Conservation (phyloP, 2,797 vertebrate genomes). For the Acanthiza pusilla region DNA sequence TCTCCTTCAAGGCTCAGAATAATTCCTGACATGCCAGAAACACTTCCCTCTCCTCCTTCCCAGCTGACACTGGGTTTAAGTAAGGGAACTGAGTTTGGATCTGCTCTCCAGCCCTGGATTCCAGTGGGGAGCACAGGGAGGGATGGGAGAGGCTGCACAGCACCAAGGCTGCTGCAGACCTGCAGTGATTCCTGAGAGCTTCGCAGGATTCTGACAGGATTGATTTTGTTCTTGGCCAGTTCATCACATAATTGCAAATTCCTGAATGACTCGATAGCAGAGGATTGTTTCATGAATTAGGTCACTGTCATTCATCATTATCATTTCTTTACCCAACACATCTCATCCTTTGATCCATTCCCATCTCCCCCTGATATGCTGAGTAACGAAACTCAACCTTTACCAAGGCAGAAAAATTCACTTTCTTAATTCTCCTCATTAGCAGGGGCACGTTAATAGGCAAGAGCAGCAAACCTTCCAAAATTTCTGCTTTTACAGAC, state of each 20-base stretch:
- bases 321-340: slow-evolving; percentile 38
- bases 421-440: neutral
- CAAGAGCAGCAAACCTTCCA: neutral
- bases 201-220: slow-evolving; percentile 28
- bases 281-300: slow-evolving; percentile 57
- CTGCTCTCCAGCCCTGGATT: neutral
- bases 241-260: slow-evolving; percentile 61
- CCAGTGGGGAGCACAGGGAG: neutral
- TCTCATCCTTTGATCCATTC: slow-evolving; percentile 1
- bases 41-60: neutral
- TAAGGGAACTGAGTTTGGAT: neutral
- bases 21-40: neutral
- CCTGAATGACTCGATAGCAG: slow-evolving; percentile 39
- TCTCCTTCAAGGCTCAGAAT: neutral
- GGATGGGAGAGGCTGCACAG: neutral
- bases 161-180: neutral
- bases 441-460: neutral
- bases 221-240: slow-evolving; percentile 41
- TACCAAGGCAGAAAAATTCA: neutral
- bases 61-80: neutral
- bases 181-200: neutral
- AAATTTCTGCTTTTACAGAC: neutral
- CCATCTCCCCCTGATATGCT: neutral
- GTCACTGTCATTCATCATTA: slow-evolving; percentile 57
- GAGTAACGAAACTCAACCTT: neutral